Evolutionary conservation across 2,888 invertebrate species (phyloP), one percentile per base, ranked within the genome.

Genomic region (Plutella xylostella): DNA sequence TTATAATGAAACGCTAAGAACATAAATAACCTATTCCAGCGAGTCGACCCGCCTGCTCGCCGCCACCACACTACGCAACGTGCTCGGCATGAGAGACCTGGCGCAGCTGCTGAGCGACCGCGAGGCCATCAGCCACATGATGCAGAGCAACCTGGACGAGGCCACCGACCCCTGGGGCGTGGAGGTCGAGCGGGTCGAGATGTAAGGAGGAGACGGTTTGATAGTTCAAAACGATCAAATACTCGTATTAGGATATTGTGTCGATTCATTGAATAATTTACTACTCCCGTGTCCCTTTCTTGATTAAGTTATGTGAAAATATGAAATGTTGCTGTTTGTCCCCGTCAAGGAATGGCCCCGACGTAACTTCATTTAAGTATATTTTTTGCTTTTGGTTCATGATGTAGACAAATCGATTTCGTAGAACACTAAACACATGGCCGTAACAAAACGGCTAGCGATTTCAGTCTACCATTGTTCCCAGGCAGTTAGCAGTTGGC

Each of bases 91-190:
- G 49, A 87, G 94, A 44, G 96, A 93, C 69, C 85, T 98, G 48
- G 91, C 96, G 1, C 97, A 98, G 74, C 89, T 98, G 47, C 85
- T 98, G 14, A 92, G 94, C 0, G 97, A 98, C 66, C 84, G 97
- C 44, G 97, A 97, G 68, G 90, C 91, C 12, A 95, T 98, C 59
- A 94, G 96, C 37, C 92, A 92, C 63, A 90, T 91, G 52, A 97
- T 97, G 96, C 94, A 96, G 71, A 76, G 88, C 34, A 90, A 91
- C 38, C 71, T 96, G 51, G 94, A 95, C 57, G 92, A 92, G 48
- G 94, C 94, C 31, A 94, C 95, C 0, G 94, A 94, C 63, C 93
- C 93, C 1, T 95, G 96, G 96, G 96, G 95, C 21, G 93, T 96
- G 33, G 94, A 95, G 78, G 95, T 96, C 12, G 96, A 97, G 70